Base-by-base conservation (phyloP, 2,797 vertebrate genomes). In the Gymnodraco acuticeps region DNA sequence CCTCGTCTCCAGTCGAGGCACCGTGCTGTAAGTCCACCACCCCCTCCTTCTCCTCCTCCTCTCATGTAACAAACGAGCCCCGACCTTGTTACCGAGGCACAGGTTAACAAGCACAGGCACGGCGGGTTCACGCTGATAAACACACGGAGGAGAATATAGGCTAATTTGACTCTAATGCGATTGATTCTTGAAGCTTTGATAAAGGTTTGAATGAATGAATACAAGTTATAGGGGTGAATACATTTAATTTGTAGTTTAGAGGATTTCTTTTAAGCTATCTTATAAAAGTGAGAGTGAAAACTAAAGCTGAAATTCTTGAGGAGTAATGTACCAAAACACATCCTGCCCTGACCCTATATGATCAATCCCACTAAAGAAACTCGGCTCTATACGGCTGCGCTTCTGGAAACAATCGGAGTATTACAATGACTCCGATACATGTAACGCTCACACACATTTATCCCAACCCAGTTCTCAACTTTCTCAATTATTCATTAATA, bases 401-500 rank as follows among this genome's bases (percentile, higher is more conserved):
- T 70, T 77, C 80, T 88, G 77, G 75, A 91, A 90, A 90, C 85
- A 86, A 82, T 83, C 76, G n/a, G 50, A 87, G 90, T 67, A 77
- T 88, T 78, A 85, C 81, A 73, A 68, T 92, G 92, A 92, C 92
- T 94, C 89, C 94, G 88, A 92, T 93, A 92, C 88, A 89, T 84
- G 86, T 84, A 87, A 88, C 80, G 48, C 87, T 85, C 76, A 17
- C 41, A 31, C 87, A 85, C 89, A 82, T 82, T 85, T 81, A 88
- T 91, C 85, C 66, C 92, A 93, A 89, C 92, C 90, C 86, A 93
- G 88, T 93, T 94, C 88, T 87, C 90, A 94, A 91, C 90, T 93
- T 91, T 93, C 89, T 95, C 92, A 95, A 95, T 95, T 94, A 95
- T 95, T 95, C 94, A 95, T 94, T 93, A 92, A 92, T 93, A 91